Percentiles rank a stretch among this genome's conserved stretches.
These are phyloP conservation scores for Coracias cyanogaster DNA, from an alignment of 2,797 vertebrate genomes.

Conservation along the genomic window DNA sequence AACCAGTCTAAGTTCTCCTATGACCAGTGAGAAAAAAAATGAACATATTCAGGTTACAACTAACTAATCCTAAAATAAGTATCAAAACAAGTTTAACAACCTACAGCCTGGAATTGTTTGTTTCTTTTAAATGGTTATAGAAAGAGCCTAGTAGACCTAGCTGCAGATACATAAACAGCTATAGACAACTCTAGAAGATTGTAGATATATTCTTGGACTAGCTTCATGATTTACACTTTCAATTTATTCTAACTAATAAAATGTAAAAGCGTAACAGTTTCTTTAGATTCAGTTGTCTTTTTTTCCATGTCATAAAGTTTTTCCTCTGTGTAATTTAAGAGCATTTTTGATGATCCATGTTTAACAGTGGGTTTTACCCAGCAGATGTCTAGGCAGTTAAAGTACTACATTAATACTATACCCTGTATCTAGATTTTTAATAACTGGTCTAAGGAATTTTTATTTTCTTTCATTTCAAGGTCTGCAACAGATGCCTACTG, in stretches of 20 bases:
- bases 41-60: background rate
- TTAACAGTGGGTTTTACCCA: conserved; percentile 22
- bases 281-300: background rate
- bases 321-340: background rate
- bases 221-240: background rate
- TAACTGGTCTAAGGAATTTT: background rate
- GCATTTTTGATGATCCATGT: background rate
- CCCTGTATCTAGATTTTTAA: background rate
- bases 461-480: conserved; percentile 2
- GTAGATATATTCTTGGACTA: background rate
- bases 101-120: background rate
- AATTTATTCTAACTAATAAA: background rate
- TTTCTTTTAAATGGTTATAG: background rate
- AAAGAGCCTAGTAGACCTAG: rapidly evolving
- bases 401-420: background rate
- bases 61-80: background rate
- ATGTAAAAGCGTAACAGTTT: background rate
- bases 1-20: background rate
- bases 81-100: background rate
- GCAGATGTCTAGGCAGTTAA: background rate
- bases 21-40: background rate
- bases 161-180: background rate
- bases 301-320: background rate
- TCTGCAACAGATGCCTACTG: background rate
- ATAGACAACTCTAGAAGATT: background rate